Evolutionary conservation across 2,888 invertebrate species (phyloP), one percentile per base, ranked within the genome.

Genomic region (Idaea straminata): DNA sequence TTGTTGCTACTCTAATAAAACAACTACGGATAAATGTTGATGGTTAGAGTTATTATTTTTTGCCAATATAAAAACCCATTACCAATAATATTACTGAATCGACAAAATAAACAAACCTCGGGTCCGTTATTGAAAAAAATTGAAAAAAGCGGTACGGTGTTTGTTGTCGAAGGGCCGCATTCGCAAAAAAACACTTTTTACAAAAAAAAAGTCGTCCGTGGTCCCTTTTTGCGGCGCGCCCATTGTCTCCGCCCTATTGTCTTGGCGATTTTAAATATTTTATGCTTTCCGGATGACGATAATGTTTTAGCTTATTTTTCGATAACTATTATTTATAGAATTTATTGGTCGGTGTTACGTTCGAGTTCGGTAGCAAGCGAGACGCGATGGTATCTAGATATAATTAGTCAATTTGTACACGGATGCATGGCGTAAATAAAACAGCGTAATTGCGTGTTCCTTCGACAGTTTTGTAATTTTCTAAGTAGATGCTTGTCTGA

Each of bases 201-300:
- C 66, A 72, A 76, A 77, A 84, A 87, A 87, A 86, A 83, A 78
- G 16, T 34, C 71, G 74, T 74, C 77, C 35, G 61, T 82, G 83
- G 83, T 81, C 86, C 87, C 87, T 88, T 91, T 89, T 90, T 88
- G 87, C 89, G 84, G 81, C 85, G 79, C 70, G 74, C 75, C 91
- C 91, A 92, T 92, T 92, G 92, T 92, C 89, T 90, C 81, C 78
- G 77, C 74, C 75, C 91, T 89, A 91, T 92, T 92, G 92, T 92
- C 86, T 91, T 81, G 86, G 83, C 85, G 83, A 87, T 90, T 90
- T 88, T 83, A 92, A 90, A 91, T 90, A 89, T 91, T 92, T 91
- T 91, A 91, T 90, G 91, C 86, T 90, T 88, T 84, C 89, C 90
- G 90, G 91, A 88, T 89, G 88, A 87, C 87, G 81, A 88, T 90